These are phyloP conservation scores for Solenodon paradoxus DNA, from an alignment of 2,113 vertebrate species.

Conservation along the genomic window DNA sequence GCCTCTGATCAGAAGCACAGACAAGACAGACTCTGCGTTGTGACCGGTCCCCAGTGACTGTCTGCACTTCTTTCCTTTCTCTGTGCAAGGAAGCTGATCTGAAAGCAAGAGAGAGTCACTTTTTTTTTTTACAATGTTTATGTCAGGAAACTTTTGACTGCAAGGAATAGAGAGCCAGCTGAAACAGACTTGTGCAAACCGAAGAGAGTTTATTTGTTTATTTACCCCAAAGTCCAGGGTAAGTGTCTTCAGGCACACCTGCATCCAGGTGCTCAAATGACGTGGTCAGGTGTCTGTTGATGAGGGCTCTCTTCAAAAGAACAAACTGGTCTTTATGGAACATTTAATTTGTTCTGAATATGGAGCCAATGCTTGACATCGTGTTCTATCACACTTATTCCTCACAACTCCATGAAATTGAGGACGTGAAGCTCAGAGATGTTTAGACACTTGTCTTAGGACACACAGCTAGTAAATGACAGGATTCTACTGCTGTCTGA, in stretches of 20 bases:
- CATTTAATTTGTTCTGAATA: not conserved
- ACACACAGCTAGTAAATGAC: not conserved
- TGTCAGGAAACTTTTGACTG: not conserved
- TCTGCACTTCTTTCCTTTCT: not conserved
- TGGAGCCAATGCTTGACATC: not conserved
- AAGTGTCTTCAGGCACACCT: not conserved
- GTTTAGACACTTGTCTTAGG: not conserved
- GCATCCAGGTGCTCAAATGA: not conserved
- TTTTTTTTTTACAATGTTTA: not conserved
- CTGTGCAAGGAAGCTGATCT: not conserved
- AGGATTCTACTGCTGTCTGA: not conserved
- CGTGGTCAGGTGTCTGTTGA: not conserved
- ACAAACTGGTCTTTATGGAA: not conserved
- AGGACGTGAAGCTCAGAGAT: not conserved
- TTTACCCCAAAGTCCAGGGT: not conserved
- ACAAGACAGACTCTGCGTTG: not conserved
- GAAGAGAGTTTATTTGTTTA: not conserved
- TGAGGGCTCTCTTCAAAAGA: not conserved
- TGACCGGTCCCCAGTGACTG: not conserved
- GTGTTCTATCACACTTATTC: not conserved
- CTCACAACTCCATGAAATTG: too few species aligned
- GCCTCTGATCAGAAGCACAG: not conserved
- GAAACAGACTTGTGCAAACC: not conserved
- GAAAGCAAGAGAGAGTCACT: not conserved
- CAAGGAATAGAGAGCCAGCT: not conserved